These are phyloP conservation scores for Taphrorychus bicolor DNA, from an alignment of 2,888 invertebrate genomes.

Conservation along the genomic window DNA sequence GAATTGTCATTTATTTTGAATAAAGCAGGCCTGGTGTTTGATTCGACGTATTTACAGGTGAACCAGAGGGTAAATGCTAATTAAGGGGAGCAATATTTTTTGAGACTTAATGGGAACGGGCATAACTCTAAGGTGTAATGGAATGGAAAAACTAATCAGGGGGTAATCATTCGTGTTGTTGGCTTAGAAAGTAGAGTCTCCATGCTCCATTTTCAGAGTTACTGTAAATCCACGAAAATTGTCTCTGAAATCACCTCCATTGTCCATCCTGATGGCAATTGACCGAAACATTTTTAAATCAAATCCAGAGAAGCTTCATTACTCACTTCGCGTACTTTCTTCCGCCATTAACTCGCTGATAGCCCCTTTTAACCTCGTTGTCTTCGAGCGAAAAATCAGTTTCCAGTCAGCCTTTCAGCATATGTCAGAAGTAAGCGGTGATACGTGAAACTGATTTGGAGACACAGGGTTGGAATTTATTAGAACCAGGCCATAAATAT, in stretches of 20 bases:
- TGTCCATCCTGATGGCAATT: neutral
- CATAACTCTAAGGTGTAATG: neutral
- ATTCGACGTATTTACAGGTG: neutral
- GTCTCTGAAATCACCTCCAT: no score
- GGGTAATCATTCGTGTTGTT: no score
- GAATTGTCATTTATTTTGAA: conserved; percentile 6
- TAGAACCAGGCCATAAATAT: conserved; percentile 30
- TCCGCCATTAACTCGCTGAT: neutral
- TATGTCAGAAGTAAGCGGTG: neutral
- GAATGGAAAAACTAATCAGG: no score
- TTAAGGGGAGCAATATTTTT: neutral
- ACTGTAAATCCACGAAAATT: no score
- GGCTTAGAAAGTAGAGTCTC: no score
- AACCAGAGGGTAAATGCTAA: neutral
- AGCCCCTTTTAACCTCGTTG: no score
- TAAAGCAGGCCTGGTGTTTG: neutral
- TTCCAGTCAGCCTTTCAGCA: neutral
- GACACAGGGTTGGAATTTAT: conserved; percentile 17
- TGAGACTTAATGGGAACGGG: neutral
- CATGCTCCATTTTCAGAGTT: no score
- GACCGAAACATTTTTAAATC: neutral
- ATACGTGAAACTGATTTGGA: neutral
- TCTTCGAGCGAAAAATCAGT: neutral
- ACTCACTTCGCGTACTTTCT: neutral
- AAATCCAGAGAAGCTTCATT: neutral